Evolutionary conservation across 2,113 vertebrate genomes (phyloP).

Genomic region (Sorex araneus): DNA sequence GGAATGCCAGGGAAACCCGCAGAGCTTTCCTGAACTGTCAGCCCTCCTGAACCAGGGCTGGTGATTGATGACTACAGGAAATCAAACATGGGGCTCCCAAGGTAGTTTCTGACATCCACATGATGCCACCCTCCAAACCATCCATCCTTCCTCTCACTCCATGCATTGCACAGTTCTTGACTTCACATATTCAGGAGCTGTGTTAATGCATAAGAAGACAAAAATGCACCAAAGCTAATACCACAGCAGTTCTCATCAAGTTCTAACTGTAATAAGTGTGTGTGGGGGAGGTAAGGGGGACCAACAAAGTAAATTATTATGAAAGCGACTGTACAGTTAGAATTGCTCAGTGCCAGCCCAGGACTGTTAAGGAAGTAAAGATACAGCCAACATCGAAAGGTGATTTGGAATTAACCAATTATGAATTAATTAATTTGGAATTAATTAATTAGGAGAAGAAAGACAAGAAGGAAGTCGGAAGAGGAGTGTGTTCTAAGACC

Average conservation of each 20-base stretch:
- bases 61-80: not conserved
- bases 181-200: not conserved
- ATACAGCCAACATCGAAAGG: not conserved
- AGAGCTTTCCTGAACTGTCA: not conserved
- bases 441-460: not conserved
- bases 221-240: not conserved
- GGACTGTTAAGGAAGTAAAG: not conserved
- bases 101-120: slow-evolving; percentile 2
- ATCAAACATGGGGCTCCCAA: not conserved
- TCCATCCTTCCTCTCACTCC: not conserved
- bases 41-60: not conserved
- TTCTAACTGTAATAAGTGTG: not conserved
- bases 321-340: not conserved
- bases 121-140: not conserved
- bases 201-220: not conserved
- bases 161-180: not conserved
- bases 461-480: not conserved
- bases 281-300: not conserved
- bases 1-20: not conserved
- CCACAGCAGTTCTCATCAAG: not conserved
- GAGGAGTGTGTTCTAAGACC: too few species aligned
- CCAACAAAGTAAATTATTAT: not conserved
- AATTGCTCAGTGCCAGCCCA: not conserved
- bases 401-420: not conserved
- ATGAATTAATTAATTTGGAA: too few species aligned